Conservation (phyloP, 2,797 vertebrate species). For the Cuniculus paca region DNA sequence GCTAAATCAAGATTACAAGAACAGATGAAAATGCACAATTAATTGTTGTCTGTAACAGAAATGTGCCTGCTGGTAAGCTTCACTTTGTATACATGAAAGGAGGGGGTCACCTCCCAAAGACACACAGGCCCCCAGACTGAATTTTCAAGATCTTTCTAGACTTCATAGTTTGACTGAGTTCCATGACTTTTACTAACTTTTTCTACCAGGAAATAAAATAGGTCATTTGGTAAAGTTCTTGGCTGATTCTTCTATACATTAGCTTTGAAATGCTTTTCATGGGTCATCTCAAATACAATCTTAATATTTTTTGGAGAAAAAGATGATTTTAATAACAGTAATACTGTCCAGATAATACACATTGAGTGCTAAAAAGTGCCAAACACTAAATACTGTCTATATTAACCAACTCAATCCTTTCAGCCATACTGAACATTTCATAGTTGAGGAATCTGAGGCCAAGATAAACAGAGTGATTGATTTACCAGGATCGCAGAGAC, state of each 20-base stretch:
- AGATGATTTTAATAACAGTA: background rate
- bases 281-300: background rate
- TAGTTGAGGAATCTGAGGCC: background rate
- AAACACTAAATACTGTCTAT: background rate
- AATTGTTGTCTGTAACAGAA: background rate
- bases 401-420: background rate
- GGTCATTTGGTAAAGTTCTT: background rate
- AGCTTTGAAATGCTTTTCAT: background rate
- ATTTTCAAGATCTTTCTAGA: background rate
- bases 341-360: background rate
- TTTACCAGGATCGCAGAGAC: background rate
- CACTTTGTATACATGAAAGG: background rate
- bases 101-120: background rate
- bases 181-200: background rate
- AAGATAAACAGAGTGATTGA: background rate
- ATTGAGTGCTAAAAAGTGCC: background rate
- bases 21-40: background rate
- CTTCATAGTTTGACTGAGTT: background rate
- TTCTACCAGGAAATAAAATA: constrained; percentile 1
- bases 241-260: background rate
- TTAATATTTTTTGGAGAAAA: background rate
- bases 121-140: background rate
- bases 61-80: background rate
- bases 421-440: background rate
- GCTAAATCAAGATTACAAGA: background rate